Evolutionary conservation across 1,140 invertebrate genomes (phyloP), one percentile per base, ranked within the genome.

Genomic region (Drosophila kanapiae): DNA sequence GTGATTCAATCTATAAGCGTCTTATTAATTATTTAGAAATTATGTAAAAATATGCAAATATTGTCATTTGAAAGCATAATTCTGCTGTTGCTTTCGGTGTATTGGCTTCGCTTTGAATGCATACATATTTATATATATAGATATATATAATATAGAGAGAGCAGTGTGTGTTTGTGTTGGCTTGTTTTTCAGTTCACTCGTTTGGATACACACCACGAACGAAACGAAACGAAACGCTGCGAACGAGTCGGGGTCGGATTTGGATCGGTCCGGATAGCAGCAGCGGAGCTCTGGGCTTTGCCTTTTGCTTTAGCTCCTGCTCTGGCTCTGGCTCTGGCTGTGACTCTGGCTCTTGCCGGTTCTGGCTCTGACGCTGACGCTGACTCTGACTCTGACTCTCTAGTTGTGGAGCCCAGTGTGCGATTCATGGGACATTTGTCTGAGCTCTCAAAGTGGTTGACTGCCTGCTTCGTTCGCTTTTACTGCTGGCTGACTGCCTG

Each of bases 171-270:
- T 69, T 51, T 69, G 75, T 61, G 63, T 70, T 47, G 27, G 76
- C 78, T 80, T 80, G 61, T 80, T 80, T 80, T 80, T 80, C 78
- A 80, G 78, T 80, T 80, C 76, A 68, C 61, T 80, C 78, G 78
- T 79, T 80, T 80, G 78, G 78, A 80, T 79, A 80, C 78, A 80
- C 78, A 78, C 56, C 75, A 65, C 37, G 54, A 63, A 54, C 56
- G 57, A 77, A 75, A 72, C 51, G 51, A 64, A 68, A 69, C 67
- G 53, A 75, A 69, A 77, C 63, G 53, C 43, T 68, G 51, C 56
- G 63, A 62, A 70, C 74, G 64, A 51, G 47, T 51, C 54, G 74
- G 72, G 57, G 57, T 33, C 69, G 38, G 56, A 62, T 75, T 54
- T 57, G 60, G 61, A 67, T 60, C 54, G 74, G 62, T 31, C 35